Conservation (phyloP, 2,113 vertebrate species). For the Aramus guarauna region DNA sequence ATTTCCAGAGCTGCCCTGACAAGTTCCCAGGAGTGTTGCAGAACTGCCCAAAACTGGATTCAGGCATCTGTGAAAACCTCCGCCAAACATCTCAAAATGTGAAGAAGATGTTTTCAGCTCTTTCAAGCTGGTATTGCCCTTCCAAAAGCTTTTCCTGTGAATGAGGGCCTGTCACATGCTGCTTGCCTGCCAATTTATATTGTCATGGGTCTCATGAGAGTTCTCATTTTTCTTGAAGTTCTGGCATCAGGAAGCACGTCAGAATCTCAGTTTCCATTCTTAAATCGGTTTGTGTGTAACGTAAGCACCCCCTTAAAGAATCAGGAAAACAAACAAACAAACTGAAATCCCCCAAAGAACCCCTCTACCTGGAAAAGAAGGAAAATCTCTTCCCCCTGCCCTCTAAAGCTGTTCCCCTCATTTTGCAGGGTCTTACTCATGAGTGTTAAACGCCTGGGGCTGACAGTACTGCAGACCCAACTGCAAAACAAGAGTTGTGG, state of each 20-base stretch:
- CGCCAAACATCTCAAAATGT: neutral
- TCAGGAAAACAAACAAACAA: neutral
- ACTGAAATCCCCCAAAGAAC: neutral
- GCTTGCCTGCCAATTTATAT: neutral
- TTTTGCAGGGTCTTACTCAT: neutral
- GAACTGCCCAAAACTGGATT: neutral
- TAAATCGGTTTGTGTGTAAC: neutral
- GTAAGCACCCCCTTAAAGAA: neutral
- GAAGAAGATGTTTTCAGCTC: neutral
- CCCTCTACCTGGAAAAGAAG: neutral
- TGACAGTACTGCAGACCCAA: neutral
- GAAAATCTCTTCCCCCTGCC: neutral
- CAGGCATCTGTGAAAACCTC: neutral
- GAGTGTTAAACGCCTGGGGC: neutral
- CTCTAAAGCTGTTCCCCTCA: neutral
- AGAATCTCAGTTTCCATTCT: neutral
- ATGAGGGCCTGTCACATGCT: neutral
- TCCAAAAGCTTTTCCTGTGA: neutral
- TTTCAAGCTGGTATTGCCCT: neutral
- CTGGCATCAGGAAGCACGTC: neutral
- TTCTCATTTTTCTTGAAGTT: neutral
- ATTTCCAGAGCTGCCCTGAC: neutral
- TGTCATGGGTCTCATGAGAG: neutral
- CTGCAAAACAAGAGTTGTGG: neutral
- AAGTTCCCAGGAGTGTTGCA: neutral